Evolutionary conservation across 2,797 vertebrate species (phyloP), one percentile per base, ranked within the genome.

Genomic region (Thripadectes ignobilis): DNA sequence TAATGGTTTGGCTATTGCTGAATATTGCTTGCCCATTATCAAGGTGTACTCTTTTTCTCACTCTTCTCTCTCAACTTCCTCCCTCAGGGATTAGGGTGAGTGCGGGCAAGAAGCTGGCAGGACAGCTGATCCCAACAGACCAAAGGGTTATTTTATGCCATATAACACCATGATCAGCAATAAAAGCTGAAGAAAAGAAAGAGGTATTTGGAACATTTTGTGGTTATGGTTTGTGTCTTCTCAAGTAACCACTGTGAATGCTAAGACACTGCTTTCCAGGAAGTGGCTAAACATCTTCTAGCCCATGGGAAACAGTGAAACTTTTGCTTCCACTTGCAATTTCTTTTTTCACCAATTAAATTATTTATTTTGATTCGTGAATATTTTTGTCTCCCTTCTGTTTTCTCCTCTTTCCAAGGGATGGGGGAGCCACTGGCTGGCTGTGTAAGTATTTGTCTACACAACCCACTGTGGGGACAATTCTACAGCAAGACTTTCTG

Each of bases 61-160:
- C 14, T 36, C 20, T 65, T 27, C 7, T 69, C 6, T 6, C 15
- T 45, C 6, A 16, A 12, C 3, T 62, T 69, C 9, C 2, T 7
- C 7, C 2, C 11, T 59, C 14, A 46, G 48, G 1, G 3, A 49
- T 9, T 52, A n/a, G 24, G 8, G 12, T 82, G 30, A 9, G 14
- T 12, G 10, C 48, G 7, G 22, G 12, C 10, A 63, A 32, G 14
- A 68, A 72, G 22, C 5, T 38, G 41, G 6, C 8, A 39, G 41
- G 15, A 65, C 9, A 75, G 4, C 21, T 61, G 36, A 30, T 14
- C 20, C 27, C 18, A 59, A 21, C 20, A 51, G 41, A 55, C n/a
- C 4, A 59, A 68, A 75, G 6, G 6, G 4, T 17, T 80, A 2
- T 48, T 69, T 29, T 23, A 57, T 67, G 29, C 22, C 0, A 0